These are phyloP conservation scores for Nematostella vectensis DNA, from an alignment of 92 coral and sea anemone species.

Conservation along the genomic window DNA sequence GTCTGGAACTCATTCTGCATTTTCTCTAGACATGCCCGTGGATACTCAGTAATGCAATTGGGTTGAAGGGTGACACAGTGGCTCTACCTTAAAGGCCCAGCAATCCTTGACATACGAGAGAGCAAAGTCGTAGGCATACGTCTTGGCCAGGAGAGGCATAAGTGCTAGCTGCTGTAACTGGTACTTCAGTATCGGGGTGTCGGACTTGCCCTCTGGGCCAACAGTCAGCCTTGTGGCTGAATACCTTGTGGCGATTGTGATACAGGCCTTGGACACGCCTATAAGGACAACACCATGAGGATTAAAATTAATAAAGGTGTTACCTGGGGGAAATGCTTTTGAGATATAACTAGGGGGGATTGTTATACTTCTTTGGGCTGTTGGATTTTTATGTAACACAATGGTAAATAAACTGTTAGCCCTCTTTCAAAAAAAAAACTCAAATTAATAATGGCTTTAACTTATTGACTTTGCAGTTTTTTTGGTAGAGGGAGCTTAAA, in stretches of 20 bases:
- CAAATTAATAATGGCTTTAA: no score
- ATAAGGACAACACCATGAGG: background rate
- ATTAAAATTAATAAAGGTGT: no score
- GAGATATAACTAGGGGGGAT: no score
- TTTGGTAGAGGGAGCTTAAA: no score
- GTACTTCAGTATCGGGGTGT: conserved; percentile 69
- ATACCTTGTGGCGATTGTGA: conserved; percentile 78
- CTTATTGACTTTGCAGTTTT: no score
- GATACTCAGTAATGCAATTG: no score
- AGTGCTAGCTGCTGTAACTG: conserved; percentile 79
- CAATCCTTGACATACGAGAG: conserved; percentile 73
- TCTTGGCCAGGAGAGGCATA: conserved; percentile 73
- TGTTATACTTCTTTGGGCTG: background rate
- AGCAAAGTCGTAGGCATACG: conserved; percentile 76
- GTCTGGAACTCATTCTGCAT: no score
- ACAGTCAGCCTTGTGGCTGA: conserved; percentile 85
- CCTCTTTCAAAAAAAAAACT: background rate
- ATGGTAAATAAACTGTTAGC: background rate
- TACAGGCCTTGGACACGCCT: conserved; percentile 72
- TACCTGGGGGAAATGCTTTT: no score
- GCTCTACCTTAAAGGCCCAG: conserved; percentile 86
- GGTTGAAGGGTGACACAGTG: no score
- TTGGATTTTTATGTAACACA: background rate
- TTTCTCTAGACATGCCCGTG: no score
- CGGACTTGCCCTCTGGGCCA: conserved; percentile 87